Base-by-base conservation (phyloP, 2,113 vertebrate genomes). In the Datnioides undecimradiatus region DNA sequence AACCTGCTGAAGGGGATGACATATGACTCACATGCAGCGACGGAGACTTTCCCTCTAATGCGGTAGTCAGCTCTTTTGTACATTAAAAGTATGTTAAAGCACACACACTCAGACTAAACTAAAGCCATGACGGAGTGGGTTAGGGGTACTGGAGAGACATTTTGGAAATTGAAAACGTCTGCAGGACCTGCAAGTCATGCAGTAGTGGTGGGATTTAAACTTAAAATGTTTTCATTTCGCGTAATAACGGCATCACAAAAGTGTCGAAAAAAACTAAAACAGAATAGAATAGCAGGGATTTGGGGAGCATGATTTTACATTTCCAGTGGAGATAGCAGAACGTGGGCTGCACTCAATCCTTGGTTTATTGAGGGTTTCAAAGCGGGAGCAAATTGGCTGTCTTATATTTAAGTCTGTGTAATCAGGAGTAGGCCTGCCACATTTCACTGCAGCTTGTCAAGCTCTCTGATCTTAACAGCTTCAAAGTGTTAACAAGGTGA, bases 401-500 rank as follows among this genome's bases (percentile, higher is more conserved):
- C 88, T 91, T 89, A 86, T 90, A 87, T 91, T 88, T 86, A 89
- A 92, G 90, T 91, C 92, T 87, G 87, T 92, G 72, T 91, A 91
- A 92, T 92, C 88, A 91, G 85, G 67, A 72, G 73, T 63, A 78
- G 82, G 46, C 70, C 85, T 87, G 87, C 72, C 85, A 83, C 85
- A 82, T 91, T 88, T 90, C 76, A 87, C 66, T 62, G 85, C 67
- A 14, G 73, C 87, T 86, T 92, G 89, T 93, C 90, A 91, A 83
- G 77, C 85, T 76, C 87, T 92, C 90, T 91, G 91, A 92, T 93
- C 91, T 91, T 86, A 86, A 91, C 86, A 87, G 80, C 88, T 89
- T 92, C 85, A 93, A 92, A 91, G 88, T 86, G 87, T 87, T 93
- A 92, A 92, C 80, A 91, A 91, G 87, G 92, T 86, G 90, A 92